phyloP scores from a whole-genome alignment of 2,797 vertebrate genomes.

The Danio aesculapii region DNA sequence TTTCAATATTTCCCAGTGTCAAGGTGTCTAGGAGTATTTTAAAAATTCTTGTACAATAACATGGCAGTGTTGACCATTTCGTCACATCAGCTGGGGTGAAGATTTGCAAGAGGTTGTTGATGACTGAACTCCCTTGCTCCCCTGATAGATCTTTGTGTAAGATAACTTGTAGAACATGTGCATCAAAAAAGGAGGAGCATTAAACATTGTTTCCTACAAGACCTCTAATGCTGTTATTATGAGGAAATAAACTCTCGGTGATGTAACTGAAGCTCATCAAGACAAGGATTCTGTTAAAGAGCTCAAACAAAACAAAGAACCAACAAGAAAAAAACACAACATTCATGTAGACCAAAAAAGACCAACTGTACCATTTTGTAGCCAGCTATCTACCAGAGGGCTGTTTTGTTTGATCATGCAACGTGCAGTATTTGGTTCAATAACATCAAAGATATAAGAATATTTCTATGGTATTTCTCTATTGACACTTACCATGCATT shows the following conservation, averaged over 20 bases:
- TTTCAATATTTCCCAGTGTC: constrained; percentile 1
- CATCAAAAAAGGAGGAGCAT: too few relatives aligned
- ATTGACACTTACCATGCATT: constrained; percentile 11
- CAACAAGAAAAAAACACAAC: constrained; percentile 20
- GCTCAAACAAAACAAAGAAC: constrained; percentile 4
- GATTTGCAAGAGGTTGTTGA: not conserved
- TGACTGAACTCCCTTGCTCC: constrained; percentile 16
- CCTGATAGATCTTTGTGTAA: constrained; percentile 12
- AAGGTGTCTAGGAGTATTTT: not conserved
- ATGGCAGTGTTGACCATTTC: constrained; percentile 23
- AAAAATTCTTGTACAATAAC: not conserved
- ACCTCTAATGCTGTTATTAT: too few relatives aligned
- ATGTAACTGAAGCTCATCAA: constrained; percentile 9
- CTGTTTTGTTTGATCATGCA: constrained; percentile 37
- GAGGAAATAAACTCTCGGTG: not conserved
- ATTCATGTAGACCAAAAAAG: not conserved
- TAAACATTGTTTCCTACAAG: too few relatives aligned
- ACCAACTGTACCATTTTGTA: constrained; percentile 30
- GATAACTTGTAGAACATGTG: constrained; percentile 34
- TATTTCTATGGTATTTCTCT: constrained; percentile 24
- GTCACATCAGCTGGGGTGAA: constrained; percentile 13
- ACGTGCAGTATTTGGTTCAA: constrained; percentile 7
- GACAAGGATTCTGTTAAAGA: not conserved
- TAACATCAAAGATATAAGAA: constrained; percentile 5
- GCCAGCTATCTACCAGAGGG: constrained; percentile 18